Base-by-base conservation (phyloP, 2,113 vertebrate species). In the Bos javanicus region DNA sequence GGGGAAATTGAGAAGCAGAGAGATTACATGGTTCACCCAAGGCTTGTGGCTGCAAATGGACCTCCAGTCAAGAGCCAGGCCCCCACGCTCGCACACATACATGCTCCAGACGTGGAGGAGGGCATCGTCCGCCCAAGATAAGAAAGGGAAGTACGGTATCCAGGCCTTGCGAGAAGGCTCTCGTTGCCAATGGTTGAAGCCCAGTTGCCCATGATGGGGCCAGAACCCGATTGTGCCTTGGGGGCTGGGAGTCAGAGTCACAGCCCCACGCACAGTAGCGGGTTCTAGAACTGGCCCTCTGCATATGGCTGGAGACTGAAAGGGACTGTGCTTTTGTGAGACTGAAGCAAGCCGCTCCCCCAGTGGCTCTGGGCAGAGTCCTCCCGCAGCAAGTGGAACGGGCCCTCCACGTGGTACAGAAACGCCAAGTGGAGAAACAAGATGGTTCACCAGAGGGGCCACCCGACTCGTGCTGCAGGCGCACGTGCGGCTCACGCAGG, bases 11-110 rank as follows among this genome's bases (percentile, higher is more conserved):
- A 90, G 48, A 30, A 43, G 52, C 50, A 67, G 95, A 71, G 95
- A 43, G 43, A 17, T 16, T 57, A 17, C 13, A 5, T 4, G 60
- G 60, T 46, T 94, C 2, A 4, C 10, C 48, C 9, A 10, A 23
- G 67, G 19, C 82, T 23, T 60, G 36, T 3, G 28, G 64, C n/a
- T 43, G n/a, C n/a, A 26, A 33, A 33, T 3, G 46, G 64, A 85
- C 52, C 54, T 84, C 16, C 7, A 30, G 87, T 50, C 36, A 39
- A 19, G 39, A 56, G 80, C 56, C 1, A 4, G 28, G 26, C 28
- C 15, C 2, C 30, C 15, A 4, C 1, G 0, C 15, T 3, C 2
- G 0, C 36, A 13, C 64, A 12, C 8, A 5, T 6, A 21, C 64
- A 2, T 3, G 6, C 17, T 23, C 48, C 21, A 30, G 39, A 48